phyloP scores from a whole-genome alignment of 2,797 vertebrate species.

The Myripristis murdjan region DNA sequence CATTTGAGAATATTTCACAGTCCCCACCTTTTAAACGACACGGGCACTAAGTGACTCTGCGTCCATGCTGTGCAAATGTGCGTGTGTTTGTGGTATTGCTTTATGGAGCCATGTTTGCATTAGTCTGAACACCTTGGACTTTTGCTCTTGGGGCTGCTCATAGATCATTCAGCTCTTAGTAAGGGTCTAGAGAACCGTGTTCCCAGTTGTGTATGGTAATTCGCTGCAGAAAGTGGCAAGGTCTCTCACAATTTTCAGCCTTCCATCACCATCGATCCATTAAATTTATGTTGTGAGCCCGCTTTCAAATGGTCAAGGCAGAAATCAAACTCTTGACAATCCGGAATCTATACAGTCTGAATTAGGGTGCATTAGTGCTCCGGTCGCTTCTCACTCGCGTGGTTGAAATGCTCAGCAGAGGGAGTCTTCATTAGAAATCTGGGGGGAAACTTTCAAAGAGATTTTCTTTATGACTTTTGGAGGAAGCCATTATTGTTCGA shows the following conservation, averaged over 20 bases:
- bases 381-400: slow-evolving; percentile 60
- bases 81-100: slow-evolving; percentile 29
- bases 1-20: slow-evolving; percentile 63
- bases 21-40: slow-evolving; percentile 59
- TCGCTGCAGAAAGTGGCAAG: slow-evolving; percentile 57
- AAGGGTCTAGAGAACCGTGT: slow-evolving; percentile 57
- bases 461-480: slow-evolving; percentile 59
- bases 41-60: slow-evolving; percentile 42
- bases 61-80: slow-evolving; percentile 28
- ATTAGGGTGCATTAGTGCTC: slow-evolving; percentile 80
- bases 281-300: slow-evolving; percentile 77
- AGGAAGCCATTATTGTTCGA: slow-evolving; percentile 57
- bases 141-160: slow-evolving; percentile 45
- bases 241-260: slow-evolving; percentile 60
- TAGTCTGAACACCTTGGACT: slow-evolving; percentile 46
- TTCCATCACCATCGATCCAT: slow-evolving; percentile 75
- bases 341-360: slow-evolving; percentile 84
- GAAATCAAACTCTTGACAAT: slow-evolving; percentile 78
- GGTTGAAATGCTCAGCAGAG: slow-evolving; percentile 61
- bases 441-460: slow-evolving; percentile 62
- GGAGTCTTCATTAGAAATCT: slow-evolving; percentile 69
- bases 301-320: slow-evolving; percentile 69
- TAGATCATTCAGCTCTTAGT: slow-evolving; percentile 67
- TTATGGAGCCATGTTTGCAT: slow-evolving; percentile 36
- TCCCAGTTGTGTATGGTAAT: slow-evolving; percentile 61